Evolutionary conservation across 2,888 invertebrate genomes (phyloP).

Genomic region (Sclerodermus sp.): DNA sequence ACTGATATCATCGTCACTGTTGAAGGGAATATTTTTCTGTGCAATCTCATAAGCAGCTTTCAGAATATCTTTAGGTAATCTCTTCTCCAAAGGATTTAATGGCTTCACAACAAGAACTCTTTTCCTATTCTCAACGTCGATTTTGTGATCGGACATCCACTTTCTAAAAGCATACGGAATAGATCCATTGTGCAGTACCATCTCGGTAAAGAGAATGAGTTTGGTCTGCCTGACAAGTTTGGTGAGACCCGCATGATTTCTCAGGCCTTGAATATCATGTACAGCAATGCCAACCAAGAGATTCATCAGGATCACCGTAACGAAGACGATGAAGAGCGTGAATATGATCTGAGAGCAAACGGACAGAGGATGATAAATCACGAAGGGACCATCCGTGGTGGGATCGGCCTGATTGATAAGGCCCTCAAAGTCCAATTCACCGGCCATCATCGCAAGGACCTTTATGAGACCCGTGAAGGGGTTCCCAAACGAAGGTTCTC

Average conservation of each 20-base stretch:
- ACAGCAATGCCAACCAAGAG: constrained; percentile 56
- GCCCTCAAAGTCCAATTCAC: constrained; percentile 53
- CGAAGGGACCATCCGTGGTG: constrained; percentile 38
- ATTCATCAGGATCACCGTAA: constrained; percentile 56
- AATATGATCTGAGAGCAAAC: constrained; percentile 54
- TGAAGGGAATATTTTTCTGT: constrained; percentile 43
- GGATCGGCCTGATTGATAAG: constrained; percentile 47
- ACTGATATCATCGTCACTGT: constrained; percentile 33
- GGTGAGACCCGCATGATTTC: constrained; percentile 59
- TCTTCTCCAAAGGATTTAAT: constrained; percentile 57
- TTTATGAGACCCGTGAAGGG: constrained; percentile 54
- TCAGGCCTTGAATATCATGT: constrained; percentile 57
- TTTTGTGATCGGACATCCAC: constrained; percentile 55
- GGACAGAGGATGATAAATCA: constrained; percentile 50
- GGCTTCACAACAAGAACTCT: constrained; percentile 58
- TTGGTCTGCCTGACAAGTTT: constrained; percentile 59
- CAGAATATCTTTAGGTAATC: constrained; percentile 57
- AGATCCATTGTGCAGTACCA: constrained; percentile 55
- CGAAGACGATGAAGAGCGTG: constrained; percentile 53
- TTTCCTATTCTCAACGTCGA: constrained; percentile 54
- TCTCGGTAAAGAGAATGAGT: constrained; percentile 58
- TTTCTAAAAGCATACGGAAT: constrained; percentile 53
- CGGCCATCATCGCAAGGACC: constrained; percentile 56
- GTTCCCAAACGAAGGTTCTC: constrained; percentile 50
- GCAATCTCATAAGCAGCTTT: constrained; percentile 58